Percentiles rank a stretch among this genome's conserved stretches.
These are phyloP conservation scores for Rapana venosa DNA, from an alignment of 2,888 invertebrate genomes.

Conservation along the genomic window DNA sequence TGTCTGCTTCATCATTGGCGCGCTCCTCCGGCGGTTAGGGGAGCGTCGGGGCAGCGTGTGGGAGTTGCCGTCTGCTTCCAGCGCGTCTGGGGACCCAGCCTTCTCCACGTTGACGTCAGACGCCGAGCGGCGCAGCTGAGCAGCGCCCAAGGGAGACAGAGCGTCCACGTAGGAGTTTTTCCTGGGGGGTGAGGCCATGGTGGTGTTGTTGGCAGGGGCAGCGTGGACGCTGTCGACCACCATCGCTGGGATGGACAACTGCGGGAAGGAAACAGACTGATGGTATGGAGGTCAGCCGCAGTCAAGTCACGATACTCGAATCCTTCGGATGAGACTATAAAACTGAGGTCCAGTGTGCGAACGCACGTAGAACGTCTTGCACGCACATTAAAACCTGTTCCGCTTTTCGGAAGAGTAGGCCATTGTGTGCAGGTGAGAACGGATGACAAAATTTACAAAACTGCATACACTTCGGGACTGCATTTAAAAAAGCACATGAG, in stretches of 20 bases:
- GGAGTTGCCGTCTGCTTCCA: conserved; percentile 25
- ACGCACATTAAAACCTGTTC: too few species aligned
- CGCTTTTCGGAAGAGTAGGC: too few species aligned
- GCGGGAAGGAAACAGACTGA: conserved; percentile 6
- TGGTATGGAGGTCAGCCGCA: background rate
- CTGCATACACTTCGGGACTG: too few species aligned
- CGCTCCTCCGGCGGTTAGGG: background rate
- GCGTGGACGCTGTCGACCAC: conserved; percentile 32
- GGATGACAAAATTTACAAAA: too few species aligned
- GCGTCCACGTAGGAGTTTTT: background rate
- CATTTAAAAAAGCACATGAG: too few species aligned
- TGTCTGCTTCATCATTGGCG: background rate
- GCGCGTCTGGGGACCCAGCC: background rate
- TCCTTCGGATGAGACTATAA: too few species aligned
- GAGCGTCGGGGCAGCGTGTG: conserved; percentile 30
- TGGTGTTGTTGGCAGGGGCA: conserved; percentile 27
- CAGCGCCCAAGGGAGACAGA: background rate
- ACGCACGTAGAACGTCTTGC: too few species aligned
- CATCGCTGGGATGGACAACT: conserved; percentile 35
- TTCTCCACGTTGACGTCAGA: conserved; percentile 44
- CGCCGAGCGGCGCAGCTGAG: conserved; percentile 42
- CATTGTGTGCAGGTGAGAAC: too few species aligned
- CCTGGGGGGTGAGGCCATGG: conserved; percentile 31
- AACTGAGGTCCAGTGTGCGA: too few species aligned
- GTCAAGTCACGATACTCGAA: too few species aligned